These are phyloP conservation scores for Halcyon malimbica DNA, from an alignment of 2,113 vertebrate genomes.

Conservation along the genomic window DNA sequence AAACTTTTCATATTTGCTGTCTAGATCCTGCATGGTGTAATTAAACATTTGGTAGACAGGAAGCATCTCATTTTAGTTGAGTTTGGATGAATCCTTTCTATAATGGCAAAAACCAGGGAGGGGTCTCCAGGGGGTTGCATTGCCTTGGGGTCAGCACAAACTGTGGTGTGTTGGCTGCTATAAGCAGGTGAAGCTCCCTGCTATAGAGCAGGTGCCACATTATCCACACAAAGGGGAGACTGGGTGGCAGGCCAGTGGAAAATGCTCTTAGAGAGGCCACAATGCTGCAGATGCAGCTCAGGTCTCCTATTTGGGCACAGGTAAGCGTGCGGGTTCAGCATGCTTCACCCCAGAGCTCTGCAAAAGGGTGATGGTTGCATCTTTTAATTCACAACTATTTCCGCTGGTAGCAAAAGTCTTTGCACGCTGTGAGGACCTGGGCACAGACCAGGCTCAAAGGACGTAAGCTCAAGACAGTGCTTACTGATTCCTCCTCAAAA, in stretches of 20 bases:
- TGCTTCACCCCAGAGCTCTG: neutral
- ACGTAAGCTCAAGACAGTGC: neutral
- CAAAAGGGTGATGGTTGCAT: neutral
- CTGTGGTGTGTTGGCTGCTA: neutral
- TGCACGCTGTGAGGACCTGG: neutral
- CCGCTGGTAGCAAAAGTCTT: neutral
- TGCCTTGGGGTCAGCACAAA: neutral
- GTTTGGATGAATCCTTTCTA: neutral
- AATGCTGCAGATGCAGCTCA: neutral
- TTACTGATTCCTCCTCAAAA: neutral
- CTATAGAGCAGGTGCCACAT: neutral
- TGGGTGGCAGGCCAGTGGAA: neutral
- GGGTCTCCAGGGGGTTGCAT: neutral
- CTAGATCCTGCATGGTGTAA: neutral
- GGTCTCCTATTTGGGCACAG: neutral
- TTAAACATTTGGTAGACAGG: neutral
- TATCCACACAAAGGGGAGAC: neutral
- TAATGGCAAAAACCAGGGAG: neutral
- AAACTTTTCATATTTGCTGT: neutral
- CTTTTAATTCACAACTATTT: neutral
- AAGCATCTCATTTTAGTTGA: neutral
- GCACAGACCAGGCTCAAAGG: neutral
- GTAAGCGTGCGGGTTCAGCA: neutral
- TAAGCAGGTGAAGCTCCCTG: neutral
- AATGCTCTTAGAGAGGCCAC: neutral